These are phyloP conservation scores for Notolepis coatsorum DNA, from an alignment of 2,797 vertebrate genomes.

Conservation along the genomic window DNA sequence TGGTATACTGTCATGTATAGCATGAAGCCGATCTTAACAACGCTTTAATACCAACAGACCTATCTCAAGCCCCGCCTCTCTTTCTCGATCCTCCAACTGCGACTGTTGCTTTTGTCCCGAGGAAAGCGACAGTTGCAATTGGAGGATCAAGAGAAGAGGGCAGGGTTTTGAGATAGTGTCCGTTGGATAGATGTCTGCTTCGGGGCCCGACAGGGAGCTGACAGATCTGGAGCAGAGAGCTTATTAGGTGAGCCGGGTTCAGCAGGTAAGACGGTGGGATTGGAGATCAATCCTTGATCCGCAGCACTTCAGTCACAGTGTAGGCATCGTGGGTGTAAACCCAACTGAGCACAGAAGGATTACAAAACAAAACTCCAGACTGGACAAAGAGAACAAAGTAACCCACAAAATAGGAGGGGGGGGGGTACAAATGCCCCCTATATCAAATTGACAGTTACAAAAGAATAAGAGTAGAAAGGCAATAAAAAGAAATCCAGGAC, in stretches of 20 bases:
- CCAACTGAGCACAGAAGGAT: constrained; percentile 75
- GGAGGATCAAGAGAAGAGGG: too few relatives aligned
- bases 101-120: too few relatives aligned
- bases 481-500: constrained; percentile 59
- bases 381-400: constrained; percentile 70
- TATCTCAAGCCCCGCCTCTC: too few relatives aligned
- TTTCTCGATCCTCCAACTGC: too few relatives aligned
- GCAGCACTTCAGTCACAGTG: constrained; percentile 75
- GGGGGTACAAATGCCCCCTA: constrained; percentile 65
- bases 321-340: constrained; percentile 70
- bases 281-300: constrained; percentile 84
- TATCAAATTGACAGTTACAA: constrained; percentile 60
- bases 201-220: constrained; percentile 59
- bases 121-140: too few relatives aligned
- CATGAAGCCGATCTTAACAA: constrained; percentile 45
- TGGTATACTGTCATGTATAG: constrained; percentile 43
- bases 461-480: constrained; percentile 53
- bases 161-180: too few relatives aligned
- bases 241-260: constrained; percentile 77
- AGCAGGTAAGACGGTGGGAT: constrained; percentile 89
- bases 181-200: constrained; percentile 54
- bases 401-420: constrained; percentile 54
- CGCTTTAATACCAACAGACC: too few relatives aligned
- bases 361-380: constrained; percentile 79
- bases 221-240: constrained; percentile 70